phyloP scores from a whole-genome alignment of 2,113 vertebrate species.

The Spea bombifrons region DNA sequence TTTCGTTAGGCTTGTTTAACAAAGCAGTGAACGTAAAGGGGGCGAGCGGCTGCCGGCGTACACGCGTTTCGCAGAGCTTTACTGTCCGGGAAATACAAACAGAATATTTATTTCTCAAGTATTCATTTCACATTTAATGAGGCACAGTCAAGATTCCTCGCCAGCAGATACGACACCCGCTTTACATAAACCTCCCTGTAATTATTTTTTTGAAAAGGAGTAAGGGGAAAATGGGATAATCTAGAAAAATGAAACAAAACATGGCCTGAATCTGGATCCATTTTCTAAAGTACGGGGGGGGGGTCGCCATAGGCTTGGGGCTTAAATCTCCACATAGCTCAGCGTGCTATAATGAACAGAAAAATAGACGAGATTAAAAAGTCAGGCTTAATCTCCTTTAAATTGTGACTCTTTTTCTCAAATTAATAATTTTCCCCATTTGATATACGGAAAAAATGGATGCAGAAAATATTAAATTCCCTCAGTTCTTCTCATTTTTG shows the following conservation, averaged over 20 bases:
- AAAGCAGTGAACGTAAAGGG: conserved; percentile 51
- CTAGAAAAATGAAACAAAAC: not conserved
- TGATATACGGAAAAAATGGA: conserved; percentile 50
- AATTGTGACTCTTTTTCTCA: conserved; percentile 52
- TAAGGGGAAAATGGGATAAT: not conserved
- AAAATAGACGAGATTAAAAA: conserved; percentile 50
- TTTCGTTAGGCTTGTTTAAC: conserved; percentile 52
- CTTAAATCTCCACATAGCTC: conserved; percentile 53
- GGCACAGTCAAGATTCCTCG: conserved; percentile 63
- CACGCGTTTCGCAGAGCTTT: conserved; percentile 58
- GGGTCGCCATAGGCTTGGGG: conserved; percentile 29
- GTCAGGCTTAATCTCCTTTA: conserved; percentile 51
- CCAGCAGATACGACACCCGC: conserved; percentile 58
- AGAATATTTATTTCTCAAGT: conserved; percentile 68
- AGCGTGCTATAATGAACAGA: conserved; percentile 50
- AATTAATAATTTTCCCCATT: conserved; percentile 54
- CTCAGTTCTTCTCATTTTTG: conserved; percentile 5
- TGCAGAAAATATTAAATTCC: conserved; percentile 18
- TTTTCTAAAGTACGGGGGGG: conserved; percentile 60
- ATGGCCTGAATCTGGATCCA: conserved; percentile 42
- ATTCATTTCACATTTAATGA: conserved; percentile 70
- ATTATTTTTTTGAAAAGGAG: conserved; percentile 53
- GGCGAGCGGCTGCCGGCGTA: conserved; percentile 21
- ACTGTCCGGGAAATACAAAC: conserved; percentile 62
- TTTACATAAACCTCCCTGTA: conserved; percentile 63